Conservation (phyloP, 2,113 vertebrate species). For the Calyptomena viridis region DNA sequence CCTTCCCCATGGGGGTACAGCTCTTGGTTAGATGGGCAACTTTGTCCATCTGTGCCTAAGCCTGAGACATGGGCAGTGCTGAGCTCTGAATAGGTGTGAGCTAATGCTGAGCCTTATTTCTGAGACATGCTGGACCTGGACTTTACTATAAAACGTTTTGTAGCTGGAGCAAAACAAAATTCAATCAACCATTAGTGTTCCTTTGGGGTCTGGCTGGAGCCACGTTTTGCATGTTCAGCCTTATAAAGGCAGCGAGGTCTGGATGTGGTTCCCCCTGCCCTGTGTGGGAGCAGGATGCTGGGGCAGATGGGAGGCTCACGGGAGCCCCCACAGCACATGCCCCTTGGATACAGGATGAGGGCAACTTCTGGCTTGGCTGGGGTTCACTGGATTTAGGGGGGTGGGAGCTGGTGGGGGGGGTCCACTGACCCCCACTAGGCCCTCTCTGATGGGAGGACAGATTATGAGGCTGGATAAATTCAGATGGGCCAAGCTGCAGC, state of each 20-base stretch:
- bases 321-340: neutral
- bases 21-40: neutral
- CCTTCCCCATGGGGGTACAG: fast-evolving
- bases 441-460: neutral
- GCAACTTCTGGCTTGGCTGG: neutral
- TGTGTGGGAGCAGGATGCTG: fast-evolving
- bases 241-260: neutral
- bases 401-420: fast-evolving
- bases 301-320: fast-evolving
- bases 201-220: neutral
- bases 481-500: neutral
- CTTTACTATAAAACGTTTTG: neutral
- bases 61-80: neutral
- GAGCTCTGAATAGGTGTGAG: neutral
- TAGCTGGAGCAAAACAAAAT: neutral
- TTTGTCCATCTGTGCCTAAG: neutral
- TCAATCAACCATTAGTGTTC: neutral
- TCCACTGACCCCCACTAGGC: fast-evolving
- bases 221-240: neutral
- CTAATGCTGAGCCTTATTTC: neutral
- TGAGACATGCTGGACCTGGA: neutral
- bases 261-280: neutral
- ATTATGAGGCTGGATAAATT: neutral
- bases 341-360: neutral
- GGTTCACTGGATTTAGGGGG: fast-evolving